Evolutionary conservation across 64 coral and sea anemone genomes (phyloP).

Genomic region (Astreopora myriophthalma): DNA sequence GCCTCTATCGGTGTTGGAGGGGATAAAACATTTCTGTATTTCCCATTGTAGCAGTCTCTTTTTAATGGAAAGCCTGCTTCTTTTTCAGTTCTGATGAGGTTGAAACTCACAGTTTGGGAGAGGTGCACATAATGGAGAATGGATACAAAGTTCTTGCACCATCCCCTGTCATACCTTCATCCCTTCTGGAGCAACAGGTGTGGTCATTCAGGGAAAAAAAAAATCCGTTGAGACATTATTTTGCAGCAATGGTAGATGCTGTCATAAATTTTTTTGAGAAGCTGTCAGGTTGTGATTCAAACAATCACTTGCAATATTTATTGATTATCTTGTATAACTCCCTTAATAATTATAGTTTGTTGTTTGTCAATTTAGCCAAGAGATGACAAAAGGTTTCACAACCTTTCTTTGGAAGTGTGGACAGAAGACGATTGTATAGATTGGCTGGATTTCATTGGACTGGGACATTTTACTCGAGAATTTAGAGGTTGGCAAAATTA

Average conservation of each 20-base stretch:
- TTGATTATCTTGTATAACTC: too few species aligned
- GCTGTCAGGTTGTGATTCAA: too few species aligned
- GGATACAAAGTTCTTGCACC: background rate
- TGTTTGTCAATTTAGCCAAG: conserved; percentile 60
- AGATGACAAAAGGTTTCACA: conserved; percentile 85
- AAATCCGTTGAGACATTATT: too few species aligned
- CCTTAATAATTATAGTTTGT: too few species aligned
- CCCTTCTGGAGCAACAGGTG: conserved; percentile 18
- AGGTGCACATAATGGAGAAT: background rate
- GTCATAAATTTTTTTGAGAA: too few species aligned
- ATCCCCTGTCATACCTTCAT: conserved; percentile 20
- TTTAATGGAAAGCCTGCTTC: background rate
- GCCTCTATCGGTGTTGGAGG: too few species aligned
- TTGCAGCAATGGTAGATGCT: too few species aligned
- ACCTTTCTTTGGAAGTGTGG: conserved; percentile 84
- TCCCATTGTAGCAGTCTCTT: background rate
- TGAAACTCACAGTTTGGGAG: background rate
- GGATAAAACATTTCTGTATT: too few species aligned
- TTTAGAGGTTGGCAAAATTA: conserved; percentile 90
- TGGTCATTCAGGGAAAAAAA: background rate
- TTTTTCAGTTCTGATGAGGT: conserved; percentile 19
- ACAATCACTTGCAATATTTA: too few species aligned
- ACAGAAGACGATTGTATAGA: conserved; percentile 71
- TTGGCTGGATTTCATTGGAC: conserved; percentile 82
- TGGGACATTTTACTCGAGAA: conserved; percentile 77